These are phyloP conservation scores for Papilio helenus DNA, from an alignment of 1,140 invertebrate species.

Conservation along the genomic window DNA sequence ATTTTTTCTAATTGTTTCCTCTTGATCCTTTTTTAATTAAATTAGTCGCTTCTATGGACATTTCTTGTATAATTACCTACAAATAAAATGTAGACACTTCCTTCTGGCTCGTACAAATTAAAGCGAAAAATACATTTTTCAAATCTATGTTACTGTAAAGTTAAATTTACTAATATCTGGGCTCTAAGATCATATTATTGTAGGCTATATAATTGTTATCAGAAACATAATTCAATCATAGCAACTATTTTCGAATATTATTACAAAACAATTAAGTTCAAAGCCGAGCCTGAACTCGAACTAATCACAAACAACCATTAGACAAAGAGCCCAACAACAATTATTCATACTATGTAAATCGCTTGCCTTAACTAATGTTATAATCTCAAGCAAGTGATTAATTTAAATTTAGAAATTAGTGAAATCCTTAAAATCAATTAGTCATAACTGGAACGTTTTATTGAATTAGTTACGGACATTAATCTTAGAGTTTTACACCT, in stretches of 20 bases:
- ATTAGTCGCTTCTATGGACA: not conserved
- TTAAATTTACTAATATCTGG: not conserved
- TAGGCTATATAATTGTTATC: not conserved
- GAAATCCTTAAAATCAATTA: conserved; percentile 36
- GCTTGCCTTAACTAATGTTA: conserved; percentile 28
- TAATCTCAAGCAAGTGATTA: conserved; percentile 34
- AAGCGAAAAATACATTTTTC: too few relatives aligned
- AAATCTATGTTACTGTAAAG: not conserved
- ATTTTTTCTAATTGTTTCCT: conserved; percentile 3
- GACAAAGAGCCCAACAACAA: conserved; percentile 30
- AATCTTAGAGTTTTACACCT: not conserved
- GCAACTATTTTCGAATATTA: conserved; percentile 24
- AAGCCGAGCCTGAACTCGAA: conserved; percentile 16
- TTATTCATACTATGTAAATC: conserved; percentile 34
- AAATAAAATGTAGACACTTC: not conserved
- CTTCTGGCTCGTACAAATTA: not conserved
- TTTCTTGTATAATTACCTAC: not conserved
- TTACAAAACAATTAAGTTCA: conserved; percentile 31
- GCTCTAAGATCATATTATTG: not conserved
- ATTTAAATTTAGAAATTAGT: conserved; percentile 27
- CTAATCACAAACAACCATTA: conserved; percentile 35
- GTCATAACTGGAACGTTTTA: not conserved
- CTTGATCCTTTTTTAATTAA: conserved; percentile 20
- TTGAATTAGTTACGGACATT: not conserved
- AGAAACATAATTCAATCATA: conserved; percentile 14